Evolutionary conservation across 1,140 invertebrate genomes (phyloP).

Genomic region (Halictus rubicundus): DNA sequence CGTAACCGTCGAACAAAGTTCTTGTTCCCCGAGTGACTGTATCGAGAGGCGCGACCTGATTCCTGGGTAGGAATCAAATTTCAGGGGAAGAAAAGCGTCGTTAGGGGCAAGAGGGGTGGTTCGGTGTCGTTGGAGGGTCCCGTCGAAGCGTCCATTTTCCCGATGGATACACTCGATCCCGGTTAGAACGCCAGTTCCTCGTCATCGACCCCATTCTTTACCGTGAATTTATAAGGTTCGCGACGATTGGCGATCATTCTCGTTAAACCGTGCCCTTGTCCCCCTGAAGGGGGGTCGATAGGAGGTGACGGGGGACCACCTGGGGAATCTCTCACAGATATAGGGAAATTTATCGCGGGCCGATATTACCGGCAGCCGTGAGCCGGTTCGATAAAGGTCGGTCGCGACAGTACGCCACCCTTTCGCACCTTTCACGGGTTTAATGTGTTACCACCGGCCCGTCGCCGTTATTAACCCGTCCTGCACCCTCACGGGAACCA

Average conservation of each 20-base stretch:
- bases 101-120: too few species aligned
- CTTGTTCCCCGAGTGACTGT: too few species aligned
- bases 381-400: slow-evolving; percentile 33
- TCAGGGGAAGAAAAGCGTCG: too few species aligned
- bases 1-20: too few species aligned
- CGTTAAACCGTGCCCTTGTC: slow-evolving; percentile 29
- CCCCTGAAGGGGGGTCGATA: not conserved
- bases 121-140: too few species aligned
- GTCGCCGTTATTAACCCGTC: slow-evolving; percentile 38
- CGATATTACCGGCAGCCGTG: slow-evolving; percentile 40
- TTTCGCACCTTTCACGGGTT: slow-evolving; percentile 17
- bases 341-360: slow-evolving; percentile 44
- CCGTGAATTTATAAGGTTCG: slow-evolving; percentile 44
- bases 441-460: slow-evolving; percentile 24
- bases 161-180: slow-evolving; percentile 7
- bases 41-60: too few species aligned
- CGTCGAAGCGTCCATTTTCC: slow-evolving; percentile 23
- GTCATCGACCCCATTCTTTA: slow-evolving; percentile 36
- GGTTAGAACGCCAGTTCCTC: slow-evolving; percentile 20
- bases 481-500: too few species aligned
- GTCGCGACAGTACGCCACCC: slow-evolving; percentile 4
- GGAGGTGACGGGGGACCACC: slow-evolving; percentile 3
- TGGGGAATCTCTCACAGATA: slow-evolving; percentile 47
- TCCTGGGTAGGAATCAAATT: too few species aligned
- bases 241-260: slow-evolving; percentile 22